Evolutionary conservation across 1,140 invertebrate species (phyloP), one percentile per base, ranked within the genome.

Genomic region (Planococcus citri): DNA sequence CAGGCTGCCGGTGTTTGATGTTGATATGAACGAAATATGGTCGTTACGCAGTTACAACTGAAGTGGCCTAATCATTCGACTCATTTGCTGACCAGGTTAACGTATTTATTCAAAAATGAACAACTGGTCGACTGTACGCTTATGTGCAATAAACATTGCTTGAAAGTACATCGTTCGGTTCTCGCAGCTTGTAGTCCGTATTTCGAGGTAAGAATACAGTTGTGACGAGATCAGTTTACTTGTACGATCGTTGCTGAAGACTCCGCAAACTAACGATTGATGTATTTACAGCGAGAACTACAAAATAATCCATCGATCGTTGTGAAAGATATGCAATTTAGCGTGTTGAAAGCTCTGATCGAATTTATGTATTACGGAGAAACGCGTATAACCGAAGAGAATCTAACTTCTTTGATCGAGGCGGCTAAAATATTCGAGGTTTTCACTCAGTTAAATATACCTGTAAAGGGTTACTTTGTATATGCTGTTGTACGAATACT

Each of bases 131-230:
- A 86, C 76, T 79, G 85, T 73, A 82, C 83, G 37, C 75, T 84
- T 14, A 81, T 83, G 74, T 85, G 83, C 74, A 81, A 83, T 71
- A 82, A 82, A 69, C 81, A 83, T 71, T 82, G 80, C 68, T 76
- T 85, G 20, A 79, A 82, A 76, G 83, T 84, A 72, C 83, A 84
- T 72, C 80, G 83, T 74, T 77, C 83, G 38, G 84, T 86, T 57
- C 78, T 86, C 29, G 83, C 82, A 68, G 82, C 83, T 25, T 84
- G 83, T 77, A 85, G 84, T 75, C 81, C 83, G 72, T 86, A 85
- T 73, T 86, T 85, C 77, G 81, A 83, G 77, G 84, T 81, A 76
- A 70, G 71, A 68, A 22, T n/a, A n/a, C n/a, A n/a, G 12, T 64
- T 9, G 37, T 41, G 37, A 41, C 37, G 37, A 41, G 9, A 41